A percentile compares a stretch with the other conserved stretches of the same genome.
phyloP scores from a whole-genome alignment of 2,888 invertebrate genomes.

The Eupeodes luniger region DNA sequence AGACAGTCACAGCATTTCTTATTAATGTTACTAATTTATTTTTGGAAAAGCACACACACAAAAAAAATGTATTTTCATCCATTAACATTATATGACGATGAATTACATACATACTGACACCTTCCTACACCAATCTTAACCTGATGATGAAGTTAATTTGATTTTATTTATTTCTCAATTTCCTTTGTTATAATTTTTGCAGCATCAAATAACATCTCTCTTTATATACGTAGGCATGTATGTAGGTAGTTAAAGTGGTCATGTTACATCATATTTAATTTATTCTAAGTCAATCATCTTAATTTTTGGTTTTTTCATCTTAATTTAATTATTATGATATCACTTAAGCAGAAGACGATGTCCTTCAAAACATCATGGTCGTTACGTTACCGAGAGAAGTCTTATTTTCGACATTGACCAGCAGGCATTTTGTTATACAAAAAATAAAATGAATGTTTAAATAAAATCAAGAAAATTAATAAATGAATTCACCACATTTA shows the following conservation, averaged over 20 bases:
- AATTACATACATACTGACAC: not conserved
- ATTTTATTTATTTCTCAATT: conserved; percentile 12
- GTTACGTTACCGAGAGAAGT: too few relatives aligned
- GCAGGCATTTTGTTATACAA: too few relatives aligned
- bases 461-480: too few relatives aligned
- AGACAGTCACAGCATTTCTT: not conserved
- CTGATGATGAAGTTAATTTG: conserved; percentile 19
- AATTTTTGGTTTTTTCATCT: not conserved
- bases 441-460: too few relatives aligned
- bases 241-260: not conserved
- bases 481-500: too few relatives aligned
- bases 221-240: not conserved
- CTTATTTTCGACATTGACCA: too few relatives aligned
- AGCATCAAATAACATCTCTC: not conserved
- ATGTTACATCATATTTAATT: conserved; percentile 3
- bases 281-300: conserved; percentile 11
- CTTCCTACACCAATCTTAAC: not conserved
- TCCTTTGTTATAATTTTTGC: not conserved
- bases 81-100: not conserved
- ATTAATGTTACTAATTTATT: conserved; percentile 5
- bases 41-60: not conserved
- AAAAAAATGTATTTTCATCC: not conserved
- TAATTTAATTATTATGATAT: conserved; percentile 1
- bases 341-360: not conserved
- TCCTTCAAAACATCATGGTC: not conserved